phyloP scores from a whole-genome alignment of 2,888 invertebrate species.

The Trichogramma dendrolimi region DNA sequence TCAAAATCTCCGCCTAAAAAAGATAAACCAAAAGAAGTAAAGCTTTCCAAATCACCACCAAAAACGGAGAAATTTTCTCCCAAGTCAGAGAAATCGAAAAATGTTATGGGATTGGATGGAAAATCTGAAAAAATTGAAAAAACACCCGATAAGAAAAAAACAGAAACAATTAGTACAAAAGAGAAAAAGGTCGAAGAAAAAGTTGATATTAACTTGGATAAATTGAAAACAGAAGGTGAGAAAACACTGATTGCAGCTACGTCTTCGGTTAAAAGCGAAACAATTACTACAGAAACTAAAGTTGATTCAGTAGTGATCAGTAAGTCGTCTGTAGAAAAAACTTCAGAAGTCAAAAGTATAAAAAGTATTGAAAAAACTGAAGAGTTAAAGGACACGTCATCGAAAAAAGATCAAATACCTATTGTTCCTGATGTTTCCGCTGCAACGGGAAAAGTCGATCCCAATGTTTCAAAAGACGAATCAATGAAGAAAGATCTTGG shows the following conservation, averaged over 20 bases:
- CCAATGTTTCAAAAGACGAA: too few species aligned
- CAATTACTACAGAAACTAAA: background rate
- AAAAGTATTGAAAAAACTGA: background rate
- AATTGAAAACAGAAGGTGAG: background rate
- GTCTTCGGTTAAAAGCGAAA: background rate
- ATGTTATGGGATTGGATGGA: too few species aligned
- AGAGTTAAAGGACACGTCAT: background rate
- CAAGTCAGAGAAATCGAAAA: too few species aligned
- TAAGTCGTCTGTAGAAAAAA: background rate
- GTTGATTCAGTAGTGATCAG: background rate
- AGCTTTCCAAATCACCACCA: slow-evolving; percentile 19
- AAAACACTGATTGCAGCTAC: background rate
- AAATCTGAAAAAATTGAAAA: too few species aligned
- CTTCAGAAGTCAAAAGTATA: background rate
- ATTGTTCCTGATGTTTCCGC: too few species aligned
- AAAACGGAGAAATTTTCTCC: slow-evolving; percentile 1
- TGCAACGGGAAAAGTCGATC: too few species aligned
- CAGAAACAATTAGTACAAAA: background rate
- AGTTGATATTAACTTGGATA: background rate
- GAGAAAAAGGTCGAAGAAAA: background rate
- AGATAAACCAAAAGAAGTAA: slow-evolving; percentile 18
- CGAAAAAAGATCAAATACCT: too few species aligned
- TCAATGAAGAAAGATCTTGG: too few species aligned
- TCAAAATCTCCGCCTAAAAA: slow-evolving; percentile 25
- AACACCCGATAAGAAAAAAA: background rate